A percentile compares a stretch with the other conserved stretches of the same genome.
Evolutionary conservation across 2,888 invertebrate genomes (phyloP).

Genomic region (Orchesellides sinensis): DNA sequence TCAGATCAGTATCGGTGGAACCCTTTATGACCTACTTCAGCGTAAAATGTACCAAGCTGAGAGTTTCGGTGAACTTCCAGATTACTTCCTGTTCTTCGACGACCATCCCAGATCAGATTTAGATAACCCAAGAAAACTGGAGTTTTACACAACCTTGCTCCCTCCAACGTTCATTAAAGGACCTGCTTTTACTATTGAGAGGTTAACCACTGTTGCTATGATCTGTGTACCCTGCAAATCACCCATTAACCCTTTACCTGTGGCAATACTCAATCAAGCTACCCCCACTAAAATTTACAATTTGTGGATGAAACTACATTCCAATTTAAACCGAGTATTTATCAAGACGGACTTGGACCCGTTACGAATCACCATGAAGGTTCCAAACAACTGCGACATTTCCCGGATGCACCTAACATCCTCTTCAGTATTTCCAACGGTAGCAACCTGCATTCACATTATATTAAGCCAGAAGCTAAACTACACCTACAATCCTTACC

Average conservation of each 20-base stretch:
- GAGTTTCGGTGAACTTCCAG: not conserved
- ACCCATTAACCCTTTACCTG: not conserved
- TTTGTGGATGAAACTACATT: not conserved
- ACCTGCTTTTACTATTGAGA: not conserved
- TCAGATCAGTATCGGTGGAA: not conserved
- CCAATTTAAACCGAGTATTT: not conserved
- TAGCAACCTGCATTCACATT: not conserved
- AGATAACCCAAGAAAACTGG: not conserved
- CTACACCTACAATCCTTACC: not conserved
- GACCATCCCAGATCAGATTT: not conserved
- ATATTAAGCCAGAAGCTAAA: not conserved
- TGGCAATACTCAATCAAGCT: no score
- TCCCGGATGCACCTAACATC: not conserved
- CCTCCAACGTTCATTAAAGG: not conserved
- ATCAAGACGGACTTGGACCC: not conserved
- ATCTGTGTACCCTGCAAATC: not conserved
- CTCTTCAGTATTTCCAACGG: no score
- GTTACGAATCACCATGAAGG: not conserved
- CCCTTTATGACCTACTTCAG: not conserved
- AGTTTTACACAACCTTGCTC: not conserved
- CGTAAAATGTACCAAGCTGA: not conserved
- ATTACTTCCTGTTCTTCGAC: not conserved
- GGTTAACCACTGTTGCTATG: not conserved
- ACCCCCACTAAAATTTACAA: no score
- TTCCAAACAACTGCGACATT: not conserved